A percentile compares a stretch with the other conserved stretches of the same genome.
Conservation (phyloP, 2,888 invertebrate genomes). For the Myopa testacea region DNA sequence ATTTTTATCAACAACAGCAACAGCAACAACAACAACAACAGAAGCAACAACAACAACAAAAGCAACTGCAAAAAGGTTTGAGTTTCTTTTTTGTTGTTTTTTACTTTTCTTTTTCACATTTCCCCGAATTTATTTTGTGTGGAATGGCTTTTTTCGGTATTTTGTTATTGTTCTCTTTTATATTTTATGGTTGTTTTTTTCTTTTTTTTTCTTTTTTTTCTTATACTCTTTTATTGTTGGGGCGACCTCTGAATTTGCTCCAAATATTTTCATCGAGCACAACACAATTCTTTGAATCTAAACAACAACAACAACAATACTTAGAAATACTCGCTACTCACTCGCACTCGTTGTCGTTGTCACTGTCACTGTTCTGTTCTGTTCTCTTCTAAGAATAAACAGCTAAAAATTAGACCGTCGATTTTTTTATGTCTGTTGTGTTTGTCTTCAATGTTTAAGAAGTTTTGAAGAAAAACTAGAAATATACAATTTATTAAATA, state of each 20-base stretch:
- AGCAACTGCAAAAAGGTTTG: constrained; percentile 59
- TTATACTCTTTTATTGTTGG: constrained; percentile 3
- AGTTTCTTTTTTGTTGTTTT: constrained; percentile 23
- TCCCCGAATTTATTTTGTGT: neutral
- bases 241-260: constrained; percentile 24
- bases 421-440: too few species aligned
- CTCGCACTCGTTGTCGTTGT: too few species aligned
- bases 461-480: too few species aligned
- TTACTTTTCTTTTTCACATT: constrained; percentile 10
- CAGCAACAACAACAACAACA: constrained; percentile 54
- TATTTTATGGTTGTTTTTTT: neutral
- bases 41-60: constrained; percentile 52
- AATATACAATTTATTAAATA: too few species aligned
- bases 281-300: neutral
- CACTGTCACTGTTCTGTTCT: too few species aligned
- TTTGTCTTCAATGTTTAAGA: too few species aligned
- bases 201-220: neutral
- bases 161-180: neutral
- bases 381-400: too few species aligned
- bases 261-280: constrained; percentile 5
- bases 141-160: neutral
- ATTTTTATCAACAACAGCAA: constrained; percentile 62
- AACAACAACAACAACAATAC: too few species aligned
- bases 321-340: too few species aligned
- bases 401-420: too few species aligned